Base-by-base conservation (phyloP, 2,888 invertebrate species). In the Lepidonotus clava region DNA sequence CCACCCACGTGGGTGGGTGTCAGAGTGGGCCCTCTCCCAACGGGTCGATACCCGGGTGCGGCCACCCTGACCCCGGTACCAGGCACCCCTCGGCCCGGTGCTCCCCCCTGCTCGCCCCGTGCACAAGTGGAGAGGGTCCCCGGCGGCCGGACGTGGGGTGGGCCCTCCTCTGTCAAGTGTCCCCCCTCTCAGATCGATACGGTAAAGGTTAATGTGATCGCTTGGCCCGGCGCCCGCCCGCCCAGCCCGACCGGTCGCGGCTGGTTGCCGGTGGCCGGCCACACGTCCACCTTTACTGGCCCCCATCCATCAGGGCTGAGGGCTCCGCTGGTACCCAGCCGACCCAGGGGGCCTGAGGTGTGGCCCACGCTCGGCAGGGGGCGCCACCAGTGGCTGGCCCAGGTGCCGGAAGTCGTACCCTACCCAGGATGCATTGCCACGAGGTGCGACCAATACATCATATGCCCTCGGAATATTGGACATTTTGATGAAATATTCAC, bases 111-210 rank as follows among this genome's bases (percentile, higher is more conserved):
- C 28, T 28, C 28, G 61, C 61, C 61, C 61, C n/a, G 46, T 6
- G 46, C 28, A 61, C 28, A 32, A n/a, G 14, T n/a, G 8, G 56
- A 56, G 14, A 56, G 61, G n/a, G n/a, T 1, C 61, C 61, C 61
- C 24, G 61, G 71, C n/a, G 18, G 14, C 11, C 56, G 11, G 56
- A 14, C 56, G 24, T 38, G 36, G 38, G 71, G 71, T 21, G 38
- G 71, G 18, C 34, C 38, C 38, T 80, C 80, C 76, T 18, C 80
- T 80, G 80, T 80, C 80, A 80, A 80, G 80, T 14, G 21, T 80
- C 36, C 38, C 71, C 61, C 11, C n/a, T n/a, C n/a, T 51, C 51
- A 46, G 80, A 41, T 80, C 46, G 34, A 46, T 80, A 28, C 51
- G 21, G 8, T 8, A 14, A 46, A 41, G 80, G 46, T 80, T 80